phyloP scores from a whole-genome alignment of 2,113 vertebrate genomes.

The Chloebia gouldiae region DNA sequence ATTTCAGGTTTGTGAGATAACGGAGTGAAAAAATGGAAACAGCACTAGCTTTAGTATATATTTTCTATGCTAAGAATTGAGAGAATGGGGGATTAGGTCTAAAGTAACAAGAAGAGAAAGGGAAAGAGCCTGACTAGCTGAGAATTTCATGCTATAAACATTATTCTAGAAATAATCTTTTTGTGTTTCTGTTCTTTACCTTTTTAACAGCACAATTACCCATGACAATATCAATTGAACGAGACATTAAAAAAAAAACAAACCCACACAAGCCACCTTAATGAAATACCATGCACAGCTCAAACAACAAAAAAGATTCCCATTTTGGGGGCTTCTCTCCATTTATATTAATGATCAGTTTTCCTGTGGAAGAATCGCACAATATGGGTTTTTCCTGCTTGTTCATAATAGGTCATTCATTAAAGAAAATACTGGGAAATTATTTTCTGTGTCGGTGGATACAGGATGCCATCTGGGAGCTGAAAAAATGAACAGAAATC shows the following conservation, averaged over 20 bases:
- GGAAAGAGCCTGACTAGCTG: background rate
- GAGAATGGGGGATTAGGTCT: background rate
- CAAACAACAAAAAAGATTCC: background rate
- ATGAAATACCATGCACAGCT: background rate
- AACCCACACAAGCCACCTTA: background rate
- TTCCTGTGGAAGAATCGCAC: constrained; percentile 18
- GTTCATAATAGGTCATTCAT: constrained; percentile 48
- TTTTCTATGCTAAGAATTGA: background rate
- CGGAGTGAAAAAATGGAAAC: background rate
- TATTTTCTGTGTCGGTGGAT: constrained; percentile 48
- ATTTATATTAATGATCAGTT: constrained; percentile 42
- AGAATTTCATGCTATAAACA: background rate
- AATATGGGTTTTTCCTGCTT: constrained; percentile 19
- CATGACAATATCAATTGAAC: background rate
- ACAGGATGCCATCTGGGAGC: constrained; percentile 57
- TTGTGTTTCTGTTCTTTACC: background rate
- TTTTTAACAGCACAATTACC: constrained; percentile 20
- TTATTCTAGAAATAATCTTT: background rate
- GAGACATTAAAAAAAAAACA: background rate
- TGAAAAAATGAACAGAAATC: constrained; percentile 52
- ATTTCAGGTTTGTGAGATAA: background rate
- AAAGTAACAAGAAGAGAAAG: background rate
- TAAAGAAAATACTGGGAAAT: constrained; percentile 53
- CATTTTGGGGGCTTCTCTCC: background rate
- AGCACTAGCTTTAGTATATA: background rate